Percentiles rank a stretch among this genome's conserved stretches.
These are phyloP conservation scores for Myopa tessellatipennis DNA, from an alignment of 2,888 invertebrate species.

Conservation along the genomic window DNA sequence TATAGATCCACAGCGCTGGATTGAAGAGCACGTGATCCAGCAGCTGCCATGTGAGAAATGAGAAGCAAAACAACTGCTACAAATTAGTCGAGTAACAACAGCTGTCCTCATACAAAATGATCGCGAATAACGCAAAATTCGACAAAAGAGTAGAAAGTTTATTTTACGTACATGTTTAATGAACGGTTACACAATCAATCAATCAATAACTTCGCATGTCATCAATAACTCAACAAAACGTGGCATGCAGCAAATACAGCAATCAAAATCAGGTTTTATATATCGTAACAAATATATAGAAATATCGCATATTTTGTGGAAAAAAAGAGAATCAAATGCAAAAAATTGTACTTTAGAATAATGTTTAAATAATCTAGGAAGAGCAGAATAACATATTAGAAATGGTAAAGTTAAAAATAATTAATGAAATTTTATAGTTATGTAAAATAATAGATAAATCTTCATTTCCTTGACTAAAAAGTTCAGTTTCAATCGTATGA, in stretches of 20 bases:
- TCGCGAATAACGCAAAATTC: constrained; percentile 10
- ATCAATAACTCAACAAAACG: constrained; percentile 40
- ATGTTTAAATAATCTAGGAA: constrained; percentile 5
- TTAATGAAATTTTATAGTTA: not conserved
- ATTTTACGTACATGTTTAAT: constrained; percentile 57
- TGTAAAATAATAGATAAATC: no score
- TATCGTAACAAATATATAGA: not conserved
- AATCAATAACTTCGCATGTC: constrained; percentile 41
- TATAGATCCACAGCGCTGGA: constrained; percentile 99
- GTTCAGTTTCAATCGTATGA: no score
- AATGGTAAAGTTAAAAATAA: not conserved
- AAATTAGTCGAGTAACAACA: constrained; percentile 70
- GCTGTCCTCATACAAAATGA: constrained; percentile 32
- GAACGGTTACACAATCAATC: constrained; percentile 39
- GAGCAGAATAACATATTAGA: not conserved
- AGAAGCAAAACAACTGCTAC: constrained; percentile 88
- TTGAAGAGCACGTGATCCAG: constrained; percentile 99
- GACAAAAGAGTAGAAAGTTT: not conserved
- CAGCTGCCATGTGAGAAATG: constrained; percentile 93
- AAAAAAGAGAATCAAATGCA: constrained; percentile 27
- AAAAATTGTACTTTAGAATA: constrained; percentile 25
- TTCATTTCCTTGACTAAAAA: no score
- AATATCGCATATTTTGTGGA: constrained; percentile 28
- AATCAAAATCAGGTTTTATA: constrained; percentile 43
- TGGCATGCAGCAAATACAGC: constrained; percentile 48